Evolutionary conservation across 2,797 vertebrate genomes (phyloP), one percentile per base, ranked within the genome.

Genomic region (Margarornis squamiger): DNA sequence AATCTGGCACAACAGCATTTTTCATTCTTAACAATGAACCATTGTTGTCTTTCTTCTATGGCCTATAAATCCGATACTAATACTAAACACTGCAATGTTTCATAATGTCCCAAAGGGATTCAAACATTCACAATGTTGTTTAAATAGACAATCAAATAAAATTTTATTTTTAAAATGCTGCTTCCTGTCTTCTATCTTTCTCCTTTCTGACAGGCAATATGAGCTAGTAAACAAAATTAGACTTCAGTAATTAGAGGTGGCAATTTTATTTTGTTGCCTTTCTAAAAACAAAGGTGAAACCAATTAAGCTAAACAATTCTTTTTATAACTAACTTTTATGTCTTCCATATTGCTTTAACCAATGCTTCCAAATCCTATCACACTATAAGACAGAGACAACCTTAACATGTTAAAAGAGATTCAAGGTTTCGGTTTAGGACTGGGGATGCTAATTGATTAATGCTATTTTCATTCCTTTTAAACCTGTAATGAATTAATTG

Each of bases 281-380:
- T 68, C 79, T 93, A 89, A 96, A 96, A 86, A 92, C 68, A 94
- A 96, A 97, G 86, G 78, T 93, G 84, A 97, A 96, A 95, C 48
- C 83, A 95, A 92, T 92, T 97, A 95, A 88, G 91, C 85, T 86
- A 95, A 95, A 90, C 59, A 93, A 93, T 92, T 93, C 22, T 85
- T 95, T 92, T 95, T 86, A 96, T 95, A 97, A 87, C 51, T 75
- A 94, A 82, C 54, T 95, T 97, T 86, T 78, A 93, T 82, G 49
- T 90, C 86, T 61, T 97, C 95, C 32, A 8, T 72, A 81, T 70
- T 91, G 62, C 93, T 97, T 95, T 87, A 94, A 95, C 57, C 90
- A 97, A 70, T 48, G 80, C 81, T 95, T 94, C 68, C 68, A 70
- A 88, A 95, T 68, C 95, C 80, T 84, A 67, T 49, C 91, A 88